Conservation (phyloP, 1,140 invertebrate species). For the Zaprionus vittiger region DNA sequence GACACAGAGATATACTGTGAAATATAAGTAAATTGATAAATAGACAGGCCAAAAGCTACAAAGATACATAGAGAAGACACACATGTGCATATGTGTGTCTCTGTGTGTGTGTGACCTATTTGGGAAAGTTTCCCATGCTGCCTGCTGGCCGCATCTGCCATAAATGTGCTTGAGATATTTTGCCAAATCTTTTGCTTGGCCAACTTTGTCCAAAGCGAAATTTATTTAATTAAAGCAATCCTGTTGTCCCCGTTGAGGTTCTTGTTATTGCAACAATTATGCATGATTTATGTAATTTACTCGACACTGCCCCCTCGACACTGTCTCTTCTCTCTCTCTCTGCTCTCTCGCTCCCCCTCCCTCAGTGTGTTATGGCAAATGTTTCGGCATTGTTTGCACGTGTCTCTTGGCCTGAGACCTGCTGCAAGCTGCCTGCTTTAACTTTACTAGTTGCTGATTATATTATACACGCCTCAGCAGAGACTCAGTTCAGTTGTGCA, state of each 20-base stretch:
- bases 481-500: conserved; percentile 3
- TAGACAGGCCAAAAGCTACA: conserved; percentile 29
- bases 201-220: conserved; percentile 36
- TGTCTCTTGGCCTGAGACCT: neutral
- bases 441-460: conserved; percentile 14
- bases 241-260: conserved; percentile 23
- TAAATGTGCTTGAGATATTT: conserved; percentile 29
- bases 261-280: conserved; percentile 70
- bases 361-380: neutral
- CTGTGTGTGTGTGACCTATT: conserved; percentile 35
- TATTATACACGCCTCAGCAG: conserved; percentile 19
- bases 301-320: conserved; percentile 27
- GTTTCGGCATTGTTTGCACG: conserved; percentile 23
- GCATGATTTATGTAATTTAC: conserved; percentile 79
- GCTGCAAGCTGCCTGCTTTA: neutral
- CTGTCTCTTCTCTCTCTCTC: conserved; percentile 6
- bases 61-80: neutral
- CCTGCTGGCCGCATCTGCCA: conserved; percentile 44
- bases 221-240: conserved; percentile 74
- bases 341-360: conserved; percentile 2
- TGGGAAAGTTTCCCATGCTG: conserved; percentile 41
- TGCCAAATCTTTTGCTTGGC: conserved; percentile 43
- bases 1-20: neutral
- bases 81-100: neutral
- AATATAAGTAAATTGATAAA: conserved; percentile 62